Evolutionary conservation across 2,113 vertebrate genomes (phyloP), one percentile per base, ranked within the genome.

Genomic region (Labrus mixtus): DNA sequence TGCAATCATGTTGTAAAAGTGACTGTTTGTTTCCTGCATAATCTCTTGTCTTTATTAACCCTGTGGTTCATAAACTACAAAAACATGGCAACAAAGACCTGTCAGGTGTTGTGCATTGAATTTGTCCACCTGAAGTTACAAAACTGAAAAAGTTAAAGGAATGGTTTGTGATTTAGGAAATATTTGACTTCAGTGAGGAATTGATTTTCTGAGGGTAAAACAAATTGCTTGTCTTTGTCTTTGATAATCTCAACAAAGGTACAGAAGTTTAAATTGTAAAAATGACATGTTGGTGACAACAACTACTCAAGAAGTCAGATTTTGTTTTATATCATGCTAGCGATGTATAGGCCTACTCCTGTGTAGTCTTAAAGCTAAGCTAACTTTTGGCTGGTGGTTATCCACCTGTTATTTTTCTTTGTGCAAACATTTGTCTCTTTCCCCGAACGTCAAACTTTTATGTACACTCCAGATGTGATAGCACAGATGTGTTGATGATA

Each of bases 51-150:
- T 75, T 9, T 74, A 56, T 60, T 51, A 10, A 39, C 50, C 17
- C 61, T 85, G 59, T 78, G 48, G 61, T 74, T 69, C 75, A 74
- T 73, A 80, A 78, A 75, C 71, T 55, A 23, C 12, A 59, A 73
- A 73, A 61, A 48, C 51, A 61, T 45, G 10, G 9, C 10, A 76
- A 76, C 22, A 43, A 36, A 60, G 19, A 66, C 13, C 17, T 64
- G 10, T 25, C 22, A 68, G 8, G 4, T 73, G 15, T 69, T 33
- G 53, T 22, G 6, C 7, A 62, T 0, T 54, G 4, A 58, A 57
- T 54, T 17, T 57, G 46, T 48, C 13, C 2, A 48, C 15, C 17
- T 8, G 15, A 53, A 59, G 33, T 12, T 1, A 37, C n/a, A 23
- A 23, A 55, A 16, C 6, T 4, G 6, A 39, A 39, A 39, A 10